Evolutionary conservation across 1,140 invertebrate genomes (phyloP), one percentile per base, ranked within the genome.

Genomic region (Solen grandis): DNA sequence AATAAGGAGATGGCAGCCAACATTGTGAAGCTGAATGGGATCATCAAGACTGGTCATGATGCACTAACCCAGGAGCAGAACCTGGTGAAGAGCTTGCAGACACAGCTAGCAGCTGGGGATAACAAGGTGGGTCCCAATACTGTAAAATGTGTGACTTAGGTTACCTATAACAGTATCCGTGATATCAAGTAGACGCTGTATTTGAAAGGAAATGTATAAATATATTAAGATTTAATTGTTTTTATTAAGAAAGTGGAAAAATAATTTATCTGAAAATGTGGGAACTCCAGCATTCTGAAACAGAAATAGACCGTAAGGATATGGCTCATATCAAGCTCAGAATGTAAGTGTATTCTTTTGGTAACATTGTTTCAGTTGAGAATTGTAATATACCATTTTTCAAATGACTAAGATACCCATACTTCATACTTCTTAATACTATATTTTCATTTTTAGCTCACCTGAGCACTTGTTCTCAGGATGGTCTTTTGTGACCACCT

Each of bases 21-120:
- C 57, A 84, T 87, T 77, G 88, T 91, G 10, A 84, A 85, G 68
- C 69, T 92, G 13, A 91, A 90, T 85, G 91, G 91, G 31, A 89
- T 91, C 52, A 89, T 92, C 63, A 92, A 91, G 82, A 92, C 89
- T 13, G 91, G 91, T 0, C 91, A 92, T 69, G 91, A 91, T 84
- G 88, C 91, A 29, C 76, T 92, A n/a, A 73, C 78, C 5, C 87
- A 89, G 73, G 91, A 92, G 69, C 88, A 91, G 84, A 87, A 87
- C 63, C 66, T 88, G 19, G 90, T 91, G 5, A 84, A 85, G 57
- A 83, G 89, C 59, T 66, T 91, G 54, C 82, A 86, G 66, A 82
- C 87, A 75, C 85, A 89, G 60, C 80, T 90, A 14, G 74, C 68
- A 33, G 5, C 62, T 8, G 65, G 46, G 16, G 29, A 29, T 36